A percentile compares a stretch with the other conserved stretches of the same genome.
These are phyloP conservation scores for Scylla paramamosain DNA, from an alignment of 1,140 invertebrate species.

Conservation along the genomic window DNA sequence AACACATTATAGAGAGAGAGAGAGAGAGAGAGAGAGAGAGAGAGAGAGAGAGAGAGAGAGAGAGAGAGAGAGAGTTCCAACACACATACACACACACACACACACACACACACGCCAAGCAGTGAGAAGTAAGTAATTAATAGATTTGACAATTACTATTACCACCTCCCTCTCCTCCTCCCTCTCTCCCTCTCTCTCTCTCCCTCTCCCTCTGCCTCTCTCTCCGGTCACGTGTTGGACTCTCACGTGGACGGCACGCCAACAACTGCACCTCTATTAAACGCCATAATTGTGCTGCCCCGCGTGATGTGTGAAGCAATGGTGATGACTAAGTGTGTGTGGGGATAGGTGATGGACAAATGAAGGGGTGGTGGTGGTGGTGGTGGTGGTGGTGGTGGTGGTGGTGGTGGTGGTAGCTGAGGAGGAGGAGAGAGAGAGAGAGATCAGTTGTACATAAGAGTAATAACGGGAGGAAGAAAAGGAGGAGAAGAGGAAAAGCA, in stretches of 20 bases:
- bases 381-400: no score
- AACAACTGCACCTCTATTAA: background rate
- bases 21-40: no score
- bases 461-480: no score
- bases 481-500: no score
- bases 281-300: background rate
- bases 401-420: no score
- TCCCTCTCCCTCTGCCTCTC: background rate
- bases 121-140: background rate
- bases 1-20: no score
- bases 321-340: background rate
- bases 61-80: background rate
- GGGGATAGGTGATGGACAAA: background rate
- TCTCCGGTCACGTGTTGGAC: background rate
- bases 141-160: background rate
- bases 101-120: background rate
- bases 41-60: background rate
- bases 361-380: background rate
- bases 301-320: background rate
- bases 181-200: slow-evolving; percentile 41
- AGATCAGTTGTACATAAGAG: no score
- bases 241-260: no score
- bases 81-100: background rate
- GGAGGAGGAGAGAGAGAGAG: no score
- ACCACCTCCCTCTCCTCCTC: background rate